These are phyloP conservation scores for Cranoglanis bouderius DNA, from an alignment of 2,113 vertebrate species.

Conservation along the genomic window DNA sequence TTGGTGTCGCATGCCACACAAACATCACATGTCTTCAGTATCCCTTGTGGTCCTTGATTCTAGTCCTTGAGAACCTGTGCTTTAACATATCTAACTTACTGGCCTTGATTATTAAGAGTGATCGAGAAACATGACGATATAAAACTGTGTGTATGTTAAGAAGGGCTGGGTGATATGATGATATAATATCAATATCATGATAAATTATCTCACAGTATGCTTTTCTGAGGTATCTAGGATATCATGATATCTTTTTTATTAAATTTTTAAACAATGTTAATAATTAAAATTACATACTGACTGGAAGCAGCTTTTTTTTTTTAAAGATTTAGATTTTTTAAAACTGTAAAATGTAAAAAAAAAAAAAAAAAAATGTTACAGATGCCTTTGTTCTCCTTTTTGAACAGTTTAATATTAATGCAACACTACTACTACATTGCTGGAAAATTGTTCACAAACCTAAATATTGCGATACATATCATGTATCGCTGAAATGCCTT, in stretches of 20 bases:
- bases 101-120: neutral
- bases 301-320: too few species aligned
- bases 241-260: neutral
- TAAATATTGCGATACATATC: neutral
- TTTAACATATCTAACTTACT: neutral
- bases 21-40: neutral
- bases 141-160: neutral
- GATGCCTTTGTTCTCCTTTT: too few species aligned
- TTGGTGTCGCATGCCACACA: neutral
- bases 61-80: neutral
- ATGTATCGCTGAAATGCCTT: neutral
- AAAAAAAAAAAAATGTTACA: too few species aligned
- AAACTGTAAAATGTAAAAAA: too few species aligned
- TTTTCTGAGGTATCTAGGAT: neutral
- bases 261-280: too few species aligned
- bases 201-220: neutral
- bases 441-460: neutral
- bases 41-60: neutral
- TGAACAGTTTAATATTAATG: neutral
- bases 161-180: neutral
- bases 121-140: neutral
- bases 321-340: too few species aligned
- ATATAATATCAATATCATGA: neutral
- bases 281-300: too few species aligned
- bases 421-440: neutral